phyloP scores from a whole-genome alignment of 1,140 invertebrate species.

The Asobara japonica region DNA sequence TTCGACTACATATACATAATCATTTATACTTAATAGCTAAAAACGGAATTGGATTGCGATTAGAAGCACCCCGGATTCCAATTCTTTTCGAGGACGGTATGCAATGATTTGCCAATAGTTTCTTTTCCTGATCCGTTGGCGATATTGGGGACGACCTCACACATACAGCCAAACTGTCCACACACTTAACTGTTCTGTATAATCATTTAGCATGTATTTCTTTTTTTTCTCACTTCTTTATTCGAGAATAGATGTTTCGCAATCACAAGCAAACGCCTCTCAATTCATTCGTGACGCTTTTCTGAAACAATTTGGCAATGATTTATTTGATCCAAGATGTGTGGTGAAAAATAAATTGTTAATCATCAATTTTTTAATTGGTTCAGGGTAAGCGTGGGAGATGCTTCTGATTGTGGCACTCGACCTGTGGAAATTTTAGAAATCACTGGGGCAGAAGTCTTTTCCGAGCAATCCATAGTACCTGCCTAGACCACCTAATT shows the following conservation, averaged over 20 bases:
- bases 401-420: not conserved
- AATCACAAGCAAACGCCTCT: not conserved
- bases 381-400: not conserved
- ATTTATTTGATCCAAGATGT: not conserved
- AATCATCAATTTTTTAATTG: not conserved
- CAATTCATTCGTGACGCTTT: not conserved
- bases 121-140: conserved; percentile 48
- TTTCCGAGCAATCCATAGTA: no score
- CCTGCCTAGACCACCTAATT: no score
- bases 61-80: conserved; percentile 4
- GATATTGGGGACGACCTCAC: conserved; percentile 46
- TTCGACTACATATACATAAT: not conserved
- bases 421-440: no score
- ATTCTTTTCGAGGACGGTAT: conserved; percentile 46
- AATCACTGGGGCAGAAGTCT: no score
- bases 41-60: conserved; percentile 6
- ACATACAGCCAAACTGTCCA: conserved; percentile 22
- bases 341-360: not conserved
- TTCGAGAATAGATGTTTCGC: not conserved
- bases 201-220: conserved; percentile 36
- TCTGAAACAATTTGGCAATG: conserved; percentile 3
- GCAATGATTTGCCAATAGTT: conserved; percentile 44
- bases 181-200: conserved; percentile 34
- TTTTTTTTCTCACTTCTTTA: not conserved
- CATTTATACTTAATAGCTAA: conserved; percentile 11